Evolutionary conservation across 2,113 vertebrate genomes (phyloP).

Genomic region (Xiphophorus maculatus): DNA sequence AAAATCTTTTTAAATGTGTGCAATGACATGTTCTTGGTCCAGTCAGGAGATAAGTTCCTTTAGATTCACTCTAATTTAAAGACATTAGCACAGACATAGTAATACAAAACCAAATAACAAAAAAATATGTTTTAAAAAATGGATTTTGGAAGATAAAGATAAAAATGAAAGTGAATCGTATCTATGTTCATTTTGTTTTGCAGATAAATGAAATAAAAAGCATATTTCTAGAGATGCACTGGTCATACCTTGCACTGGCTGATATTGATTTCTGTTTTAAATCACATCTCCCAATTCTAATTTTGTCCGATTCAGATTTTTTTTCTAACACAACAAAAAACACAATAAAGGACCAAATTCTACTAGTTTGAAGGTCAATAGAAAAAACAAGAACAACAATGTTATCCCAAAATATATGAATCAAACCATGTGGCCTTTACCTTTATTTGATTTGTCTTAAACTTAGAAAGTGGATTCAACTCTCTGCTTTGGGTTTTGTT

Average conservation of each 20-base stretch:
- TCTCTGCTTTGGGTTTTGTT: neutral
- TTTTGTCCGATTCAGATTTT: neutral
- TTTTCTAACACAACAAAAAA: neutral
- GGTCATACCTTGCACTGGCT: too few species aligned
- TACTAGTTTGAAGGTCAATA: neutral
- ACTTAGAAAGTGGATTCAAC: neutral
- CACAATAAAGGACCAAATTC: neutral
- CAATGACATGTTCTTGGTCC: neutral
- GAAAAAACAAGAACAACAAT: neutral
- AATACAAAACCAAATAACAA: neutral
- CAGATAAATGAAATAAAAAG: slow-evolving; percentile 9
- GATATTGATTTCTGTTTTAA: neutral
- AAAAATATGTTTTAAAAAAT: neutral
- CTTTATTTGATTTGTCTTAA: neutral
- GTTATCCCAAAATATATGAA: too few species aligned
- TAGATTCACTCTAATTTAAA: neutral
- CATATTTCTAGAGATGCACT: too few species aligned
- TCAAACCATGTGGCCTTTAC: neutral
- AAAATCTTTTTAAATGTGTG: neutral
- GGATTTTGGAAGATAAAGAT: neutral
- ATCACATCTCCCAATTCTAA: neutral
- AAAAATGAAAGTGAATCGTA: neutral
- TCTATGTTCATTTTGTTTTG: slow-evolving; percentile 1
- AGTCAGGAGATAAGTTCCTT: neutral
- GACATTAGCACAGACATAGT: neutral